Base-by-base conservation (phyloP, 1,140 invertebrate genomes). In the Halyomorpha halys region DNA sequence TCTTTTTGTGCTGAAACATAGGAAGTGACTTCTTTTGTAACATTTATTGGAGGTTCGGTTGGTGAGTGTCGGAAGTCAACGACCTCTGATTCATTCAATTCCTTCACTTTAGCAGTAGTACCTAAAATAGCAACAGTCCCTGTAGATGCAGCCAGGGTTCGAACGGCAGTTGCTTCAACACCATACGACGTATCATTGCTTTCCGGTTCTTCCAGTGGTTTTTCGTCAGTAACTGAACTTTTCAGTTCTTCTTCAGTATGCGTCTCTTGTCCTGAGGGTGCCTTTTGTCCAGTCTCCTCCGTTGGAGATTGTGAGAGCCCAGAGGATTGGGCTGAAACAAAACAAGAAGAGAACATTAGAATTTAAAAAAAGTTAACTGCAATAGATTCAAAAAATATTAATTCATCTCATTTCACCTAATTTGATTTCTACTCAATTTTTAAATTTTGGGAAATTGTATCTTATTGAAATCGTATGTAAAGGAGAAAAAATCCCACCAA, bases 101-200 rank as follows among this genome's bases (percentile, higher is more conserved):
- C 53, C 6, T 23, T 21, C 11, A 25, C 53, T 62, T 72, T 71
- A 34, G 71, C 71, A 4, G 70, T 72, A 3, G 69, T 71, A 2
- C 68, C 68, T 18, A 71, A 44, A 34, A 71, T 72, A 11, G 71
- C 70, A 19, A 72, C 71, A 3, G 70, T 69, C 0, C 70, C 68
- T 11, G 70, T 70, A 18, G 66, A 66, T 0, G 71, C 69, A 0
- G 69, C 71, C 13, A 72, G 49, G 4, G 67, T 68, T 11, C 68
- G 47, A 11, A 70, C 67, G 0, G 70, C 69, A 1, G 70, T 72
- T 0, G 71, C 70, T 65, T 71, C 69, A n/a, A 70, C 69, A 16
- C 69, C 69, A 6, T 69, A 67, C 3, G 66, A 67, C 5, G 68
- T 69, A 39, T 69, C 68, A 44, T 66, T 66, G 39, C 66, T 67